Conservation (phyloP, 1,140 invertebrate species). For the Apocrypta bakeri region DNA sequence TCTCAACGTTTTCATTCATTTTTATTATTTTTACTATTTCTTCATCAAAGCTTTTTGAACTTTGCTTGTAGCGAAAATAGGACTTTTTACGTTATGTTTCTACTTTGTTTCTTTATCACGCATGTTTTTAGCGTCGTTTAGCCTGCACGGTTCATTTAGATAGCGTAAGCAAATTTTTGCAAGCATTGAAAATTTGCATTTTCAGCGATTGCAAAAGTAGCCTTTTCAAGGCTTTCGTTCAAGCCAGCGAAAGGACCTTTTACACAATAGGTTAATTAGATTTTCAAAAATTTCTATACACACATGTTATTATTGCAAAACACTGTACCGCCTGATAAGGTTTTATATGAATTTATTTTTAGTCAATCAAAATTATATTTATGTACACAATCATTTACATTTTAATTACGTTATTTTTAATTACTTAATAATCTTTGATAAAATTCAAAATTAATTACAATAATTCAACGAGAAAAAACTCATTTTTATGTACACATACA, state of each 20-base stretch:
- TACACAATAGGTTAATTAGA: too few species aligned
- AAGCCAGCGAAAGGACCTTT: slow-evolving; percentile 24
- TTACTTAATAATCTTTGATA: neutral
- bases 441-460: slow-evolving; percentile 23
- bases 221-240: neutral
- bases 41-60: neutral
- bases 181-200: neutral
- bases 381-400: neutral
- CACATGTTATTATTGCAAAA: too few species aligned
- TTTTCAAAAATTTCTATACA: neutral
- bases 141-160: slow-evolving; percentile 3
- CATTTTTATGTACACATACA: neutral
- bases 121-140: slow-evolving; percentile 3
- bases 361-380: neutral
- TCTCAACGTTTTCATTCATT: neutral
- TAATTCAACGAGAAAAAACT: slow-evolving; percentile 1
- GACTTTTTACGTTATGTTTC: slow-evolving; percentile 22
- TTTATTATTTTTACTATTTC: slow-evolving; percentile 10
- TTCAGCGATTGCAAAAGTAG: neutral
- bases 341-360: neutral
- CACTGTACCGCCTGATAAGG: neutral
- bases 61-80: slow-evolving; percentile 50
- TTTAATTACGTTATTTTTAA: slow-evolving; percentile 7
- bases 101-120: slow-evolving; percentile 44
- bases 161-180: neutral